Evolutionary conservation across 2,888 invertebrate species (phyloP), one percentile per base, ranked within the genome.

Genomic region (Pandemis heparana): DNA sequence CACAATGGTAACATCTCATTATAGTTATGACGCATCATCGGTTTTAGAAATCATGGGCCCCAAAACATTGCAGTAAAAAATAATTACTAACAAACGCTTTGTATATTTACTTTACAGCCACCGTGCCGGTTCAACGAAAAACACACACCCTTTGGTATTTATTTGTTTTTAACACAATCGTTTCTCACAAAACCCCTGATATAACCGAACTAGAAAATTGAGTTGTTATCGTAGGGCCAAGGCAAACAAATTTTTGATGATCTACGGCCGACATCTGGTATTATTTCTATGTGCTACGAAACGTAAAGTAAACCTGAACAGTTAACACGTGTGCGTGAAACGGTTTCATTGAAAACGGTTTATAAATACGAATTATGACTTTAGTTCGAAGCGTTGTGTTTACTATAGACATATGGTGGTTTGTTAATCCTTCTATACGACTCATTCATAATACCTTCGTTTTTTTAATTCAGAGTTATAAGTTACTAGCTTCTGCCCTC

Each of bases 201-300:
- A 75, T 67, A 75, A 73, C 75, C 65, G 70, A 66, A 66, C 68
- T 68, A 60, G 74, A 75, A 73, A 74, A 76, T 75, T 68, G 75
- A 79, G 78, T 82, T 85, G 89, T 89, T 89, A 87, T 86, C 82
- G 76, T 82, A 82, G 83, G 83, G 82, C 82, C 78, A 84, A 83
- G 85, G 82, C 82, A 89, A 91, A 91, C 87, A 88, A 84, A 84
- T 85, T 85, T 81, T 85, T 81, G 82, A 84, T 85, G 82, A 84
- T 81, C 80, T 77, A 77, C 79, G 75, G 75, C 78, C 78, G 78
- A 82, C 88, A 89, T 85, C 83, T 89, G 89, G 82, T 86, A 87
- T 87, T 89, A 85, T 89, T 88, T 86, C 83, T 85, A 85, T 81
- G 83, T 82, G 80, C 83, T 79, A 86, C 83, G 82, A 83, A 85